phyloP scores from a whole-genome alignment of 2,113 vertebrate species.

The Takifugu flavidus region DNA sequence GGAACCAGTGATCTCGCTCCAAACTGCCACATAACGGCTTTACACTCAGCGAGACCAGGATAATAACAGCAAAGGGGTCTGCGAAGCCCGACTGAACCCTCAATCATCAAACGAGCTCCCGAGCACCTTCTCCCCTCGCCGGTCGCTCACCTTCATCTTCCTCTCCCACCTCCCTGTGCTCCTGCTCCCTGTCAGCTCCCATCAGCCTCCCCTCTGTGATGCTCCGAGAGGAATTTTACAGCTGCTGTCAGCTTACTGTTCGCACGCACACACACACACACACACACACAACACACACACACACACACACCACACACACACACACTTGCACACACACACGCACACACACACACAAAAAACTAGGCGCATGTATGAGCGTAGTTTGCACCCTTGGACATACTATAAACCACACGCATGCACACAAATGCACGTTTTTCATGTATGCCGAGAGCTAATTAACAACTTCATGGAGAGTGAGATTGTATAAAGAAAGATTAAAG shows the following conservation, averaged over 20 bases:
- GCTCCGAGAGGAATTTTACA: slow-evolving; percentile 69
- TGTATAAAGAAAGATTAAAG: not conserved
- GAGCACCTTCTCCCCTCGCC: slow-evolving; percentile 17
- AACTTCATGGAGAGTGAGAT: slow-evolving; percentile 34
- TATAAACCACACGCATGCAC: not conserved
- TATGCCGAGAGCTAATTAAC: slow-evolving; percentile 48
- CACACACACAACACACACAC: slow-evolving; percentile 27
- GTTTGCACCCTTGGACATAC: too few species aligned
- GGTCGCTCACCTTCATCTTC: slow-evolving; percentile 56
- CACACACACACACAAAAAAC: slow-evolving; percentile 18
- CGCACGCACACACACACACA: slow-evolving; percentile 14
- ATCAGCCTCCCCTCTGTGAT: slow-evolving; percentile 66
- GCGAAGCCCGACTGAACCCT: slow-evolving; percentile 41
- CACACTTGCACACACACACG: slow-evolving; percentile 24
- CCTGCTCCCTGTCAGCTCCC: slow-evolving; percentile 61
- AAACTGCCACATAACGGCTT: slow-evolving; percentile 38
- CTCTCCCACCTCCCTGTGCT: slow-evolving; percentile 52
- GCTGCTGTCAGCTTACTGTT: slow-evolving; percentile 54
- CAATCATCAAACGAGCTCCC: slow-evolving; percentile 53
- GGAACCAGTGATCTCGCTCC: slow-evolving; percentile 32
- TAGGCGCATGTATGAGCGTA: slow-evolving; percentile 7
- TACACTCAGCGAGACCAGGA: slow-evolving; percentile 27
- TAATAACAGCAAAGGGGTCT: slow-evolving; percentile 28
- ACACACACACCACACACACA: slow-evolving; percentile 24
- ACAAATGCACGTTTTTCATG: not conserved